Conservation (phyloP, 2,797 vertebrate genomes). For the Craterocephalus amniculus region DNA sequence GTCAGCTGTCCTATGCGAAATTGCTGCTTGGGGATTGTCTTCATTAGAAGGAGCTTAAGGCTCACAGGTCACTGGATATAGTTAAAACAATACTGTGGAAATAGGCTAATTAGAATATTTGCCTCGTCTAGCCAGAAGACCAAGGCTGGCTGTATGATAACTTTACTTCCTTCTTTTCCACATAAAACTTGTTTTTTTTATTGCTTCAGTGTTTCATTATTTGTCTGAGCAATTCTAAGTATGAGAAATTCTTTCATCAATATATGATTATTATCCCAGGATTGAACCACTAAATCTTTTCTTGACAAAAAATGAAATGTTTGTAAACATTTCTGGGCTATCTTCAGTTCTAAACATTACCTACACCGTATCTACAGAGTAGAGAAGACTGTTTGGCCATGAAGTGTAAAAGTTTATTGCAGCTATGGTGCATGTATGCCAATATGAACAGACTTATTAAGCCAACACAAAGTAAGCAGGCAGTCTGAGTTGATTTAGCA, state of each 20-base stretch:
- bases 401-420: slow-evolving; percentile 73
- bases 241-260: not conserved
- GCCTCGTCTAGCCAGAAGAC: slow-evolving; percentile 32
- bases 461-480: slow-evolving; percentile 67
- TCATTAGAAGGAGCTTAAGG: slow-evolving; percentile 74
- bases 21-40: slow-evolving; percentile 68
- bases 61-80: slow-evolving; percentile 70
- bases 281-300: not conserved
- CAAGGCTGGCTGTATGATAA: slow-evolving; percentile 4
- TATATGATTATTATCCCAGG: no score
- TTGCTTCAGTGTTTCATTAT: not conserved
- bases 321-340: not conserved
- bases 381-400: slow-evolving; percentile 57
- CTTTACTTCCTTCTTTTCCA: slow-evolving; percentile 4
- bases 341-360: slow-evolving; percentile 39
- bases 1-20: slow-evolving; percentile 65
- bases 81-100: slow-evolving; percentile 69
- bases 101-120: slow-evolving; percentile 63
- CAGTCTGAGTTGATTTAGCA: slow-evolving; percentile 67
- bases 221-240: not conserved
- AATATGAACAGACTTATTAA: slow-evolving; percentile 75
- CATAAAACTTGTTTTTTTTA: not conserved
- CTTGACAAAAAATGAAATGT: slow-evolving; percentile 4
- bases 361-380: slow-evolving; percentile 27
- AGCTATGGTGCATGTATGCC: slow-evolving; percentile 71